Base-by-base conservation (phyloP, 2,113 vertebrate genomes). In the Nycticebus coucang region DNA sequence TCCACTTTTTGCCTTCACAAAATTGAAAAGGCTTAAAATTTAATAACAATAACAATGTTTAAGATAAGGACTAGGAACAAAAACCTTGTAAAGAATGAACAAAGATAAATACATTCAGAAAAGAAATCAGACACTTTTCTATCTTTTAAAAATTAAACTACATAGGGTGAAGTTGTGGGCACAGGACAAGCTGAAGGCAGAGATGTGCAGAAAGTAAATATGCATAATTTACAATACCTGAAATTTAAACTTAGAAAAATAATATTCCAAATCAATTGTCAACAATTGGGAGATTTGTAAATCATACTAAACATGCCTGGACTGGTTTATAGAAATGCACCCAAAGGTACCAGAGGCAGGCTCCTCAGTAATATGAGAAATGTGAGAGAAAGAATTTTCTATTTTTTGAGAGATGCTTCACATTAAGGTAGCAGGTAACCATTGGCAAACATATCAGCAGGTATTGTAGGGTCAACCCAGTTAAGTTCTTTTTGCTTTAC, bases 111-210 rank as follows among this genome's bases (percentile, higher is more conserved):
- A 41, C 41, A 41, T 41, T 41, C 41, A 41, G 41, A 41, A 41
- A 41, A 41, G 3, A 41, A 41, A 41, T 41, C 41, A 41, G 35
- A 71, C 4, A 71, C 1, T 74, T 68, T 72, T 79, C 60, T 92
- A 4, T 45, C 4, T 80, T 66, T 91, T 62, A 66, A 84, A 86
- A 87, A 77, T 53, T 82, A 92, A 96, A 88, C 15, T 62, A 55
- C 37, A 53, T 33, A 62, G 10, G 12, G 9, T 33, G 28, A 87
- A 89, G 28, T 64, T 81, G 30, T 78, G 18, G 33, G 8, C 1
- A 75, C 1, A 62, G 3, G 4, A 81, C 2, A 64, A 45, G 7
- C 28, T 75, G 22, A 93, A 92, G 18, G 13, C 18, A 88, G 77
- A 53, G 3, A 33, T 64, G 1, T 45, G 0, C 28, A 13, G 14